A percentile compares a stretch with the other conserved stretches of the same genome.
Conservation (phyloP, 2,113 vertebrate species). For the Fregata magnificens region DNA sequence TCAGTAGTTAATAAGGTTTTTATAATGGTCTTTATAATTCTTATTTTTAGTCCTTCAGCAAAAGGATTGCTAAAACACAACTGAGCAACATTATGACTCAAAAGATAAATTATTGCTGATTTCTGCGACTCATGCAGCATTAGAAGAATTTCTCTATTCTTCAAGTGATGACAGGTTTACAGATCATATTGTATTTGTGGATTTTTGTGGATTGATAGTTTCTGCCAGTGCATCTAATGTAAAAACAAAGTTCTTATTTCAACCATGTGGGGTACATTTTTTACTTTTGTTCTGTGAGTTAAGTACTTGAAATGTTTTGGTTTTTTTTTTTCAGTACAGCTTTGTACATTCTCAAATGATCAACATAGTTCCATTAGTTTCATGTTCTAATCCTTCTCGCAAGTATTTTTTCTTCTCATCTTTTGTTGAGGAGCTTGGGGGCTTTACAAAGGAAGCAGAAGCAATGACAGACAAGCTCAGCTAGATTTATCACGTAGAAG, state of each 20-base stretch:
- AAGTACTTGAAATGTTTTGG: not conserved
- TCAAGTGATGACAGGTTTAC: not conserved
- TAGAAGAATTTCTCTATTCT: not conserved
- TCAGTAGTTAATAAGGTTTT: no score
- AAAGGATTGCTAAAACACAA: not conserved
- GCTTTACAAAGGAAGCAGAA: not conserved
- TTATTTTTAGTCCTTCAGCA: not conserved
- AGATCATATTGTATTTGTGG: not conserved
- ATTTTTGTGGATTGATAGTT: not conserved
- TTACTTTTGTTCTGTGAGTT: not conserved
- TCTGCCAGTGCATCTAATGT: not conserved
- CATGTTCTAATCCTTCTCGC: not conserved
- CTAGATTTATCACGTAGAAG: not conserved
- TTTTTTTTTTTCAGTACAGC: not conserved
- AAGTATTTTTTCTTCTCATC: not conserved
- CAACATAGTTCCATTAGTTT: not conserved
- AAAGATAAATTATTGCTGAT: not conserved
- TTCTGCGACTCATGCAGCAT: not conserved
- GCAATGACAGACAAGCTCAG: not conserved
- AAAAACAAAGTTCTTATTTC: not conserved
- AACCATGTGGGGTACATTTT: not conserved
- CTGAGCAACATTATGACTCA: not conserved
- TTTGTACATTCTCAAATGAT: accelerated
- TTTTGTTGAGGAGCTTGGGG: not conserved
- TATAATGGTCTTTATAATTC: not conserved